phyloP scores from a whole-genome alignment of 1,140 invertebrate genomes.

The Microvelia longipes region DNA sequence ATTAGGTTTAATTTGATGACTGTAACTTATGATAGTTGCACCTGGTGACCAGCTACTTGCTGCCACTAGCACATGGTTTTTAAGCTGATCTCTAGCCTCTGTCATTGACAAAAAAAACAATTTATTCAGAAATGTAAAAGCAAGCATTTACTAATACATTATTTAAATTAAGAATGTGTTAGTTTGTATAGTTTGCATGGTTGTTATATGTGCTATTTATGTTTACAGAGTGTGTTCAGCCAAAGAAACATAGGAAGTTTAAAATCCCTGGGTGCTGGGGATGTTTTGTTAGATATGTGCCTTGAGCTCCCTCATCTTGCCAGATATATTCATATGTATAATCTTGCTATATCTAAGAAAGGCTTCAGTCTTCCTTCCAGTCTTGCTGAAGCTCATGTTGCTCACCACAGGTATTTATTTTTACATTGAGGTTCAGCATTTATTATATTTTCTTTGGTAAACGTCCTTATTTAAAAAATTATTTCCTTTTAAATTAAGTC shows the following conservation, averaged over 20 bases:
- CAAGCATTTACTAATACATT: too few species aligned
- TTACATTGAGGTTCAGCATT: conserved; percentile 13
- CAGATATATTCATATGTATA: conserved; percentile 52
- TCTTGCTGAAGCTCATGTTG: conserved; percentile 54
- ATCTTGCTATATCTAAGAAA: conserved; percentile 49
- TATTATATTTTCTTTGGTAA: background rate
- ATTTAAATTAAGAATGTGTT: too few species aligned
- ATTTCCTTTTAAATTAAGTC: conserved; percentile 7
- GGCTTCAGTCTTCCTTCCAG: conserved; percentile 47
- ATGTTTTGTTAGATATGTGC: conserved; percentile 63
- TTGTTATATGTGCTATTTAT: too few species aligned
- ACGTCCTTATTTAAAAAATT: too few species aligned
- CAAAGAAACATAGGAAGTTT: conserved; percentile 38
- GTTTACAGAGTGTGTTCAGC: conserved; percentile 31
- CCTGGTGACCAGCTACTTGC: too few species aligned
- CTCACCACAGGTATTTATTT: conserved; percentile 39
- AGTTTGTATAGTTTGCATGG: too few species aligned
- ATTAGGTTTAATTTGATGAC: too few species aligned
- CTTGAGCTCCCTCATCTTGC: conserved; percentile 55
- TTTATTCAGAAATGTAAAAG: too few species aligned
- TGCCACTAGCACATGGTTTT: too few species aligned
- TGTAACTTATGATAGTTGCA: too few species aligned
- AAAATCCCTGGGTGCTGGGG: conserved; percentile 56
- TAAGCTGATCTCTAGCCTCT: too few species aligned
- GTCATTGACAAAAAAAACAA: too few species aligned